Conservation (phyloP, 2,888 invertebrate genomes). For the Drosophila bunnanda region DNA sequence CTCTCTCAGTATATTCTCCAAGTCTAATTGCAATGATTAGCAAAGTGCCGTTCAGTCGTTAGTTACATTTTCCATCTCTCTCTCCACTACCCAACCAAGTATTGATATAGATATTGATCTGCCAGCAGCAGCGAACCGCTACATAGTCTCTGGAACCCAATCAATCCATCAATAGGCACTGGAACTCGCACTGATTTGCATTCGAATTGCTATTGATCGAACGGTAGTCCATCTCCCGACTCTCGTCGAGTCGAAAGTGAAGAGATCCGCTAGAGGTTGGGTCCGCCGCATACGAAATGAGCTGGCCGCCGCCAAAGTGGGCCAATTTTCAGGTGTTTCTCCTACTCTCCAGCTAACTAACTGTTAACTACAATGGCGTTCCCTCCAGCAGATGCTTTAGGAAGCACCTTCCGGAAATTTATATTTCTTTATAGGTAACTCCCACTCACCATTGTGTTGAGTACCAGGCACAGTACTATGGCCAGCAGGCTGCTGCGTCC, state of each 20-base stretch:
- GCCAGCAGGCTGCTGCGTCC: constrained; percentile 83
- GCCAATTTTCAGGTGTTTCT: constrained; percentile 46
- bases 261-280: constrained; percentile 68
- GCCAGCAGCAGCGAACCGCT: constrained; percentile 54
- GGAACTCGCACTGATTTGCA: constrained; percentile 71
- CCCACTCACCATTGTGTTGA: constrained; percentile 83
- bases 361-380: constrained; percentile 45
- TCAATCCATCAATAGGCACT: constrained; percentile 62
- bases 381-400: constrained; percentile 10
- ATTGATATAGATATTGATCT: constrained; percentile 38
- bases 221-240: constrained; percentile 62
- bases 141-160: constrained; percentile 30
- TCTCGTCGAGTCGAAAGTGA: constrained; percentile 69
- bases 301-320: constrained; percentile 55
- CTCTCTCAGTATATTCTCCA: constrained; percentile 25
- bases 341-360: constrained; percentile 50
- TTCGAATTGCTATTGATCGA: constrained; percentile 77
- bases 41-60: constrained; percentile 72
- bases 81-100: constrained; percentile 5
- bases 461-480: constrained; percentile 82
- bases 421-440: constrained; percentile 1
- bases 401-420: constrained; percentile 25
- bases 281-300: constrained; percentile 68
- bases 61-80: constrained; percentile 31
- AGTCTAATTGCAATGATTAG: constrained; percentile 70